Evolutionary conservation across 30 jellyfish, hydroid and myxozoan species (phyloP), one percentile per base, ranked within the genome.

Genomic region (Nemopilema nomurai): DNA sequence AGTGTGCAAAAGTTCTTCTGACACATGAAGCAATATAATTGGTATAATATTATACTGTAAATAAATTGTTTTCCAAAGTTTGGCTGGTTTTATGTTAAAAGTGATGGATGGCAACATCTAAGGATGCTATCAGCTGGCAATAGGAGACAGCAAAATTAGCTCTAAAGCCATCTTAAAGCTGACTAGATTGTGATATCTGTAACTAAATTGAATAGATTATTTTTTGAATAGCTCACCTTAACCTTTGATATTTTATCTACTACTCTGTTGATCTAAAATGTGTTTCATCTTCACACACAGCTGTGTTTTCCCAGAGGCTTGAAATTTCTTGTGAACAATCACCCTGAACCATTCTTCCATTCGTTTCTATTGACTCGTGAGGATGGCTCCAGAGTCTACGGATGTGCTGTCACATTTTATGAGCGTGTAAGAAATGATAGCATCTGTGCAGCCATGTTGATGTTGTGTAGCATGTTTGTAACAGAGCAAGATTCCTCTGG

Each of bases 221-320:
- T n/a, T n/a, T n/a, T n/a, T n/a, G n/a, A n/a, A n/a, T n/a, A n/a
- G n/a, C n/a, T n/a, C 57, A 13, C 13, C 13, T 6, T 41, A 41
- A 41, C 13, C 13, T 41, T 41, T 41, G 6, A 3, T 41, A 41
- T 29, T 29, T 49, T 71, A 24, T 4, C 29, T 17, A 8, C 4
- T 24, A 24, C 32, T 20, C 16, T 24, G 32, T 19, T 63, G n/a
- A 27, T 4, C 51, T 25, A 62, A 28, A 16, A 28, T 29, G 29
- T 9, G 19, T 72, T 18, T 81, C 65, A 9, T 20, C 74, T 87
- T 23, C 69, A 51, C 18, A 67, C 75, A 9, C 71, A 94, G 99
- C 90, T 94, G 75, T 94, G 99, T 74, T 79, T 94, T 90, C 99
- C 99, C 4, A 83, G 95, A 62, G 99, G 99, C 22, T 78, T 89